Conservation (phyloP, 2,797 vertebrate species). For the Bufotes viridis region DNA sequence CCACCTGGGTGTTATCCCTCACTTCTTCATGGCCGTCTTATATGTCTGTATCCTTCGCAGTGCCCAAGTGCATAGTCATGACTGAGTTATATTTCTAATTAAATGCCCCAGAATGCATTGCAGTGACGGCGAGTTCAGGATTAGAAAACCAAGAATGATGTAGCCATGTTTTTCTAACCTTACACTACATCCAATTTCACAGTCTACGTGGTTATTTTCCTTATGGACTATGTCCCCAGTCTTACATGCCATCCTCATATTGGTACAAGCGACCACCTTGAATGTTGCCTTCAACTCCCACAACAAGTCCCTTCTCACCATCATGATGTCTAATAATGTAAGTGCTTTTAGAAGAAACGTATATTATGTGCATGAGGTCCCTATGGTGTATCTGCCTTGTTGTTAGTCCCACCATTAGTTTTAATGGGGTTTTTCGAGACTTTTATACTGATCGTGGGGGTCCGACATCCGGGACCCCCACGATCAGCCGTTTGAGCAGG, state of each 20-base stretch:
- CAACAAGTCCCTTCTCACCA: constrained; percentile 97
- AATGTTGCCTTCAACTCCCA: constrained; percentile 98
- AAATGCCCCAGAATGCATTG: neutral
- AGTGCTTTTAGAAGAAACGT: constrained; percentile 68
- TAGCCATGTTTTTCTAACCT: too few relatives aligned
- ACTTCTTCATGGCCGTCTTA: constrained; percentile 96
- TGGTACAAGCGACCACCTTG: constrained; percentile 96
- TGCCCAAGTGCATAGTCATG: neutral
- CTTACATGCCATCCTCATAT: constrained; percentile 93
- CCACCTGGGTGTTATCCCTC: constrained; percentile 93
- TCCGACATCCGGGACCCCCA: too few relatives aligned
- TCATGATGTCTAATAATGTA: constrained; percentile 99
- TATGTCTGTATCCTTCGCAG: constrained; percentile 94
- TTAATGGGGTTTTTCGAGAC: too few relatives aligned
- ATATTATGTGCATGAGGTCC: neutral
- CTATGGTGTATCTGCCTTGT: too few relatives aligned
- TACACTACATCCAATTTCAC: too few relatives aligned
- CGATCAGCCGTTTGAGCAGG: too few relatives aligned
- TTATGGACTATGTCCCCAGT: constrained; percentile 77
- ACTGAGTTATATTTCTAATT: neutral
- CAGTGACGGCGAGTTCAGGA: neutral
- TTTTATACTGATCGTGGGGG: too few relatives aligned
- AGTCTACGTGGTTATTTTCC: constrained; percentile 57
- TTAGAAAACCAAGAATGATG: too few relatives aligned
- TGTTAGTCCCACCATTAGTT: too few relatives aligned